These are phyloP conservation scores for Anoplolepis gracilipes DNA, from an alignment of 1,140 invertebrate genomes.

Conservation along the genomic window DNA sequence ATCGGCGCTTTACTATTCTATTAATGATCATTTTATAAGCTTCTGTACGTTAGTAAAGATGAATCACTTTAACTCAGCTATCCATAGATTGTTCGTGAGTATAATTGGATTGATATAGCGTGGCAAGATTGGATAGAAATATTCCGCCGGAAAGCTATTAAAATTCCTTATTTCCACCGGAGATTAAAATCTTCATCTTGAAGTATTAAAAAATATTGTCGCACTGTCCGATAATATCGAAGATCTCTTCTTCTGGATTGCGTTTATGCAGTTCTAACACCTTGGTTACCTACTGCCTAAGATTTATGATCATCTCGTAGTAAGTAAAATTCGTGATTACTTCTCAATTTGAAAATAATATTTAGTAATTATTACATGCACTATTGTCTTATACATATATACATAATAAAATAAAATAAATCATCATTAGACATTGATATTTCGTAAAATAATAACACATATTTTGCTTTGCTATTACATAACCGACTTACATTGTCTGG, in stretches of 20 bases:
- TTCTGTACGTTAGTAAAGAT: not conserved
- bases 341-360: not conserved
- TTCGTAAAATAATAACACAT: not conserved
- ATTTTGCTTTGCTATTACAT: not conserved
- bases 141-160: not conserved
- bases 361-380: not conserved
- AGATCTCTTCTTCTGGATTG: constrained; percentile 46
- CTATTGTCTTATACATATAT: too few relatives aligned
- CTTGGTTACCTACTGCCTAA: constrained; percentile 40
- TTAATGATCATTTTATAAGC: not conserved
- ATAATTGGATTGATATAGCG: constrained; percentile 6
- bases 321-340: constrained; percentile 23
- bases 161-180: not conserved
- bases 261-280: constrained; percentile 57
- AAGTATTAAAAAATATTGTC: constrained; percentile 46
- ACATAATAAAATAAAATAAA: not conserved
- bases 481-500: not conserved
- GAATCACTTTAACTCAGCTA: not conserved
- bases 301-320: constrained; percentile 42
- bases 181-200: not conserved
- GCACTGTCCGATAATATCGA: constrained; percentile 18
- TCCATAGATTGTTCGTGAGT: constrained; percentile 21
- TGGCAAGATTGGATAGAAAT: not conserved
- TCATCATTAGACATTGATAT: not conserved
- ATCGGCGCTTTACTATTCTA: not conserved